Base-by-base conservation (phyloP, 1,140 invertebrate species). In the Agrypnia vestita region DNA sequence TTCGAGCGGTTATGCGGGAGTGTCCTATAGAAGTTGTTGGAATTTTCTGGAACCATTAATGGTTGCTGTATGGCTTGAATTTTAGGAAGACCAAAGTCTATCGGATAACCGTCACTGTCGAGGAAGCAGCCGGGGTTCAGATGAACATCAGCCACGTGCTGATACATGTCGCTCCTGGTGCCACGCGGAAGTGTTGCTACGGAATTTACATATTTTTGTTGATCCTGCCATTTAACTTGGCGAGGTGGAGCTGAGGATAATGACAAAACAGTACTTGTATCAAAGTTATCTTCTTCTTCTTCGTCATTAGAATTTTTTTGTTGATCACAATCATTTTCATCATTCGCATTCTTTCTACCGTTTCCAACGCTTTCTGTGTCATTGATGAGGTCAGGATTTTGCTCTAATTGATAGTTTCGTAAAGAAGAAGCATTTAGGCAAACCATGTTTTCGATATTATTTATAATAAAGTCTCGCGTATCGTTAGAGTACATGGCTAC, bases 71-170 rank as follows among this genome's bases (percentile, higher is more conserved):
- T 88, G 75, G 87, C 53, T 25, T 90, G 88, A 43, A 94, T 89
- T 84, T 94, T 94, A 0, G 94, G 94, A 12, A 95, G 86, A 69
- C 95, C 95, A 81, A 95, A 96, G 83, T 96, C 95, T 15, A 94
- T 89, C 0, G 94, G 94, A 85, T 95, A 96, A 0, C 94, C 94
- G 76, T 95, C 94, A 49, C 90, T 91, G 74, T 95, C 95, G 78
- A 95, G 87, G 84, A 93, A 92, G 78, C 92, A 92, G 0, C 92
- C 90, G 0, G 93, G 92, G 84, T 93, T 93, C 13, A 93, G 85
- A 84, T 94, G 93, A 13, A 93, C 92, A 84, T 94, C 93, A 3
- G 93, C 91, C 6, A 92, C 91, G 78, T 92, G 91, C 76, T 92
- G 92, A 67, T 91, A 90, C 86, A 90, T 86, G 64, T 86, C 86